phyloP scores from a whole-genome alignment of 2,888 invertebrate genomes.

The Nemotelus nigrinus region DNA sequence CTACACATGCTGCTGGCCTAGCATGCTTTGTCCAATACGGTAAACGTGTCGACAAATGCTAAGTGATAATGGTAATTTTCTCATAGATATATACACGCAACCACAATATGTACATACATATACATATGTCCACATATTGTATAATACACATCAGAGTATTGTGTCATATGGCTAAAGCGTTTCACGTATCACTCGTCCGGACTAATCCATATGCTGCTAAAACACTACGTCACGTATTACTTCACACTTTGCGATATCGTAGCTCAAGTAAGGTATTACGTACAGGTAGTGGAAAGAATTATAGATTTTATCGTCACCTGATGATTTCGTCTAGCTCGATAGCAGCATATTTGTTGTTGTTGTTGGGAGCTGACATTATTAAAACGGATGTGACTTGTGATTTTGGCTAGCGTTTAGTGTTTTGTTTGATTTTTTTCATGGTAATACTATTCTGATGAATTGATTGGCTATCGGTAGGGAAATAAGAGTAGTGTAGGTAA shows the following conservation, averaged over 20 bases:
- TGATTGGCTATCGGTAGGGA: no score
- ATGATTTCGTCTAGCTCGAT: no score
- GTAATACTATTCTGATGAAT: no score
- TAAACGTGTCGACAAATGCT: not conserved
- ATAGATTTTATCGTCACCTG: no score
- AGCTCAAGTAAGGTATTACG: no score
- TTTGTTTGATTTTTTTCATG: no score
- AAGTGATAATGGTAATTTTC: slow-evolving; percentile 12
- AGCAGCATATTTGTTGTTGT: no score
- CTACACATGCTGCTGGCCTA: not conserved
- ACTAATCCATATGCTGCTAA: not conserved
- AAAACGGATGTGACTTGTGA: no score
- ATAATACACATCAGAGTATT: not conserved
- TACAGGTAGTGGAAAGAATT: no score
- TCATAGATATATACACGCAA: not conserved
- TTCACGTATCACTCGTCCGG: not conserved
- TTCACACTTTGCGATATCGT: slow-evolving; percentile 5
- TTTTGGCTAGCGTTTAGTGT: no score
- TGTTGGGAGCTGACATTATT: no score
- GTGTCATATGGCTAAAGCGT: slow-evolving; percentile 2
- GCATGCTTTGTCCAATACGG: not conserved
- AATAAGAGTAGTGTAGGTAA: no score
- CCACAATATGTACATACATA: not conserved
- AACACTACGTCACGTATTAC: slow-evolving; percentile 14
- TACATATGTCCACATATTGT: not conserved